Evolutionary conservation across 2,113 vertebrate species (phyloP), one percentile per base, ranked within the genome.

Genomic region (Ctenomys sociabilis): DNA sequence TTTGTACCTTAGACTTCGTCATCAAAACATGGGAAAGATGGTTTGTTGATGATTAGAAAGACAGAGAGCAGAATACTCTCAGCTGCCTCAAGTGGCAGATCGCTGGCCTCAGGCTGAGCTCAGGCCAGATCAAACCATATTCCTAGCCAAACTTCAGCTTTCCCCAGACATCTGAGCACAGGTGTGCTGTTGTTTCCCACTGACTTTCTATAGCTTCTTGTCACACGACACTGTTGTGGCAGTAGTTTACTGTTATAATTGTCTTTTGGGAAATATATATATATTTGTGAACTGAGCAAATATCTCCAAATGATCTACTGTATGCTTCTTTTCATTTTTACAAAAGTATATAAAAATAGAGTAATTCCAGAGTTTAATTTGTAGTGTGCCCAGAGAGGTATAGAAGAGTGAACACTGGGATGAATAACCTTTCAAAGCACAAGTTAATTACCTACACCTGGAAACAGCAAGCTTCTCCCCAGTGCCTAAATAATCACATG

Each of bases 391-490:
- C 49, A 3, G 61, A 86, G 17, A 85, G 0, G 10, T 77, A 40
- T 1, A 40, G 35, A 77, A 86, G 40, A 22, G 7, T 85, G 80
- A 97, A 8, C 64, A 8, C 49, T 77, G 21, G 0, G 22, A 61
- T 28, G 28, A 59, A 52, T n/a, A 54, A 11, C n/a, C 21, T 28
- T n/a, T 63, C 2, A 4, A 43, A 35, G 13, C 32, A 32, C 28
- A 83, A 77, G 63, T 68, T 90, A 96, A 93, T 90, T 85, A 43
- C 77, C 84, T 63, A 57, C 75, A 93, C 87, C 85, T 97, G 88
- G 43, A 90, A 90, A 22, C 9, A 91, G n/a, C 17, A 85, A 5
- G 24, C 30, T 32, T n/a, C 52, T 92, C 59, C 63, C 63, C 2
- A 4, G 24, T 85, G 87, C 37, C 52, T 59, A 40, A 26, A 85